Percentiles rank a stretch among this genome's conserved stretches.
phyloP scores from a whole-genome alignment of 1,140 invertebrate genomes.

The Brachionus rotundiformis region DNA sequence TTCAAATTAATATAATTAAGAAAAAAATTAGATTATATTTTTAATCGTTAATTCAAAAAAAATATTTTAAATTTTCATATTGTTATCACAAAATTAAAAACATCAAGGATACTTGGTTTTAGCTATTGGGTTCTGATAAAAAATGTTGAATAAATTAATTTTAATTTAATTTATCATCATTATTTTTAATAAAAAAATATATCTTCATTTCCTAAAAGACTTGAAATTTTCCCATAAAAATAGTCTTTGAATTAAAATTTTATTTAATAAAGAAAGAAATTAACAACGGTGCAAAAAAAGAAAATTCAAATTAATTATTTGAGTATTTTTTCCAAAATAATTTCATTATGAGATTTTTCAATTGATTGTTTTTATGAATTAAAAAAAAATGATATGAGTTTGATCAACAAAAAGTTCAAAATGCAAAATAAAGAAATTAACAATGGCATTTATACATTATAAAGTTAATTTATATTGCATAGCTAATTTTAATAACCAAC shows the following conservation, averaged over 20 bases:
- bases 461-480: background rate
- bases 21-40: too few species aligned
- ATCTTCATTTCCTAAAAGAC: too few species aligned
- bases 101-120: too few species aligned
- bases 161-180: too few species aligned
- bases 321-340: background rate
- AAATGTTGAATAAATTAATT: too few species aligned
- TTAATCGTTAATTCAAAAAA: too few species aligned
- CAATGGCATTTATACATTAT: conserved; percentile 33
- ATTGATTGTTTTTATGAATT: background rate
- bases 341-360: background rate
- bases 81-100: too few species aligned
- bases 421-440: background rate
- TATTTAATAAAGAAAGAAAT: background rate
- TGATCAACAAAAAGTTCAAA: too few species aligned
- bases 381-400: background rate
- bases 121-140: too few species aligned
- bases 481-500: background rate
- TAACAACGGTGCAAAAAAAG: background rate
- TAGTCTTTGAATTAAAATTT: background rate
- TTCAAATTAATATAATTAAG: too few species aligned
- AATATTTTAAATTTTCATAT: too few species aligned
- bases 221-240: background rate
- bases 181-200: too few species aligned
- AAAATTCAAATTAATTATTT: background rate